phyloP scores from a whole-genome alignment of 2,113 vertebrate genomes.

The Todiramphus chloris region DNA sequence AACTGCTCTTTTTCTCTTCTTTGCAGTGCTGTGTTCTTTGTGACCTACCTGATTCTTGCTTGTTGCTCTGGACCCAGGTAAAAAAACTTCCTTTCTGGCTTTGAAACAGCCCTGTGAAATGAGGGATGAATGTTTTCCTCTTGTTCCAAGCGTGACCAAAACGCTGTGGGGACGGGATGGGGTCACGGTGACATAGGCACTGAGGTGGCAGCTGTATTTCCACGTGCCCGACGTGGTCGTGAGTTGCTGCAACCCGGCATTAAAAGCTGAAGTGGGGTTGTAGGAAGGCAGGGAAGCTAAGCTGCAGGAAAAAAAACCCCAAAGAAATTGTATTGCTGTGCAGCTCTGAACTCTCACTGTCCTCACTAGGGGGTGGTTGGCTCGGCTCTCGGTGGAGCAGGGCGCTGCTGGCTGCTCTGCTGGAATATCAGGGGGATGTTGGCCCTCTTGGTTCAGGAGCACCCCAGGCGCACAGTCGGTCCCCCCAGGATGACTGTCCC shows the following conservation, averaged over 20 bases:
- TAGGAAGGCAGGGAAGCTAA: not conserved
- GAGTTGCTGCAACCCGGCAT: not conserved
- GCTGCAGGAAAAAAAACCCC: not conserved
- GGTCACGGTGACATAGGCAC: not conserved
- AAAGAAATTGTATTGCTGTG: rapidly evolving
- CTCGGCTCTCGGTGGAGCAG: not conserved
- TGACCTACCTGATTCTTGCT: conserved; percentile 90
- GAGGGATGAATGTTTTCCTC: not conserved
- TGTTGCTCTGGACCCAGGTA: conserved; percentile 91
- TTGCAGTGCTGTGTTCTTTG: conserved; percentile 88
- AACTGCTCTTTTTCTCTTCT: not conserved
- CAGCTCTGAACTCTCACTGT: not conserved
- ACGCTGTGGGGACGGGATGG: not conserved
- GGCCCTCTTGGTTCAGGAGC: not conserved
- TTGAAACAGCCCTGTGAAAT: not conserved
- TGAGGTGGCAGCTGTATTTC: not conserved
- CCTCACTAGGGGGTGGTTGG: not conserved
- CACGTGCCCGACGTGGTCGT: not conserved
- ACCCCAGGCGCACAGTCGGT: rapidly evolving
- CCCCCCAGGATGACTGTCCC: not conserved
- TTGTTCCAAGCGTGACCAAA: not conserved
- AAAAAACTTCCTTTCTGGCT: not conserved
- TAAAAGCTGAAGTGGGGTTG: not conserved
- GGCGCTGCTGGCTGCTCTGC: not conserved
- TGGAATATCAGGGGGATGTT: not conserved